phyloP scores from a whole-genome alignment of 2,888 invertebrate genomes.

The Andrena marginata region DNA sequence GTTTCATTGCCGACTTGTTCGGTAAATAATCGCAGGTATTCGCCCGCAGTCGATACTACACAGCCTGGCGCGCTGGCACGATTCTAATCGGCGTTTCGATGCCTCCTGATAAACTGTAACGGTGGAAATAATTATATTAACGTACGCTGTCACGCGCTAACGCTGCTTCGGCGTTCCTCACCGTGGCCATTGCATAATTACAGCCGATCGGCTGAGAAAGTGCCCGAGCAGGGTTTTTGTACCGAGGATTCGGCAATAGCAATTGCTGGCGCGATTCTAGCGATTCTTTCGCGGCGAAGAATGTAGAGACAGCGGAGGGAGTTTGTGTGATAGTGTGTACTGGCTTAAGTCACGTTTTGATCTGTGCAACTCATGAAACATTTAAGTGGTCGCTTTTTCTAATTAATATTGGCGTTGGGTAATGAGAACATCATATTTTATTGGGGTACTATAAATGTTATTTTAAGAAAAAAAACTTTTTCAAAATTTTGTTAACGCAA shows the following conservation, averaged over 20 bases:
- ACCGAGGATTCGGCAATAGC: not conserved
- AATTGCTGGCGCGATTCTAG: not conserved
- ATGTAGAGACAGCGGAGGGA: not conserved
- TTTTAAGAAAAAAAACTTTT: too few relatives aligned
- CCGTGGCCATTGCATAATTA: constrained; percentile 38
- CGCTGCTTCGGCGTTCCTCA: constrained; percentile 8
- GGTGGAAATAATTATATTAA: constrained; percentile 51
- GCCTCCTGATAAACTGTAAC: constrained; percentile 48
- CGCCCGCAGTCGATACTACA: constrained; percentile 16
- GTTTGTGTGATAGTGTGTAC: too few relatives aligned
- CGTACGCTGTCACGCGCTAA: constrained; percentile 1
- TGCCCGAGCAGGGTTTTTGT: not conserved
- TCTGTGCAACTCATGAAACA: too few relatives aligned
- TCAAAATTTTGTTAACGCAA: too few relatives aligned
- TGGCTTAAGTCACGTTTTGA: too few relatives aligned
- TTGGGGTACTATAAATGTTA: too few relatives aligned
- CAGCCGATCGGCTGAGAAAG: constrained; percentile 40
- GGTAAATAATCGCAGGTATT: constrained; percentile 54
- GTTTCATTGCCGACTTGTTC: constrained; percentile 35
- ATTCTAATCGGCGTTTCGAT: constrained; percentile 57
- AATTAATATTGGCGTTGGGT: too few relatives aligned
- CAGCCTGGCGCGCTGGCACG: not conserved
- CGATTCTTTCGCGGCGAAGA: not conserved
- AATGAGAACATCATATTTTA: too few relatives aligned
- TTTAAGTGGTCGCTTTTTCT: too few relatives aligned